Evolutionary conservation across 2,113 vertebrate genomes (phyloP), one percentile per base, ranked within the genome.

Genomic region (Dromaius novaehollandiae): DNA sequence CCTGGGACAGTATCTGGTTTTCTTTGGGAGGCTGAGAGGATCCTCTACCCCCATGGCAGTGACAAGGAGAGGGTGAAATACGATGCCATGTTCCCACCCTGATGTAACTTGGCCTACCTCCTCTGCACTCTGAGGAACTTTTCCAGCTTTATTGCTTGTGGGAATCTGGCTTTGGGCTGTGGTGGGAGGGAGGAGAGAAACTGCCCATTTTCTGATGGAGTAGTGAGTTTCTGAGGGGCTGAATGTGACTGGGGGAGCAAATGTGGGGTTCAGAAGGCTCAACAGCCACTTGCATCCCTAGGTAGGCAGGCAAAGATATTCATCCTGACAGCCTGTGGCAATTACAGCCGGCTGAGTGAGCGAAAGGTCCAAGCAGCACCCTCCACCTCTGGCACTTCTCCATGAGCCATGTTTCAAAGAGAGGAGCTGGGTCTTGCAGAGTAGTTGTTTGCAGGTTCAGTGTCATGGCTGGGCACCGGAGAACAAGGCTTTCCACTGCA

Each of bases 381-480:
- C 13, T 12, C 21, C 0, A 0, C 21, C 5, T 1, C 21, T 77
- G 86, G 28, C 64, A 64, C 10, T 53, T 63, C 28, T 10, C 60
- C 18, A 15, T 21, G 40, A 71, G 40, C 24, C 13, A 5, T 48
- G 13, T 71, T 86, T 78, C 24, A n/a, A 51, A 71, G 50, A 51
- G 21, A 38, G 64, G 55, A 30, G 19, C 2, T 44, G 32, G 50
- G 17, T 16, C 48, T 50, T 55, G 90, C 40, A 81, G 69, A 78
- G 13, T 22, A 84, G 11, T 70, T 25, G 30, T n/a, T 73, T 91
- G 21, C 20, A 79, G 25, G 10, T 74, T 85, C 68, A 16, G 13
- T 28, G 34, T n/a, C 2, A 0, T 44, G 0, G 0, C 6, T 86
- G 22, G 3, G 50, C 38, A 17, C 9, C 36, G 28, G 6, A 84